Evolutionary conservation across 2,888 invertebrate species (phyloP).

Genomic region (Eristalinus aeneus): DNA sequence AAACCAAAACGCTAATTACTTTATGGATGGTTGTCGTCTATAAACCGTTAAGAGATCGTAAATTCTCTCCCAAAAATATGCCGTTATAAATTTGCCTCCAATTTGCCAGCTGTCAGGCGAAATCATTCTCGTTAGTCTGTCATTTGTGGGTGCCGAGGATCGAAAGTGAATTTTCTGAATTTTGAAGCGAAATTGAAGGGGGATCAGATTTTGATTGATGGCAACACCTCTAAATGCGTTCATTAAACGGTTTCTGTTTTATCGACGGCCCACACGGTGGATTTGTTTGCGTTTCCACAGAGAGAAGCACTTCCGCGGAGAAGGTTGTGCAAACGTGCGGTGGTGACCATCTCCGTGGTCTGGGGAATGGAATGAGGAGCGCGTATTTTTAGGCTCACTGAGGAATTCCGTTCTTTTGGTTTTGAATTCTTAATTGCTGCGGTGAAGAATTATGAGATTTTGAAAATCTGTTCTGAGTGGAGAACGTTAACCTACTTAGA

Average conservation of each 20-base stretch:
- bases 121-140: not conserved
- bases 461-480: not conserved
- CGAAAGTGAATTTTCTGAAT: not conserved
- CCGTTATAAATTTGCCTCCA: not conserved
- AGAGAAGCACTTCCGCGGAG: not conserved
- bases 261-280: not conserved
- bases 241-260: not conserved
- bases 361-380: not conserved
- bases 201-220: not conserved
- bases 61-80: not conserved
- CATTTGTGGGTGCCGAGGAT: not conserved
- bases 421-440: not conserved
- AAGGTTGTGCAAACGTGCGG: not conserved
- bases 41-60: not conserved
- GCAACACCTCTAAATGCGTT: not conserved
- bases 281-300: not conserved
- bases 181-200: not conserved
- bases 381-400: not conserved
- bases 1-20: constrained; percentile 5
- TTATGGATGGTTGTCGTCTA: not conserved
- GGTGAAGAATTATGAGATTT: not conserved
- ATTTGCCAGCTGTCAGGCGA: not conserved
- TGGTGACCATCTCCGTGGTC: not conserved
- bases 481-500: not conserved
- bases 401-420: not conserved